Evolutionary conservation across 2,888 invertebrate genomes (phyloP).

Genomic region (Aphidoletes aphidimyza): DNA sequence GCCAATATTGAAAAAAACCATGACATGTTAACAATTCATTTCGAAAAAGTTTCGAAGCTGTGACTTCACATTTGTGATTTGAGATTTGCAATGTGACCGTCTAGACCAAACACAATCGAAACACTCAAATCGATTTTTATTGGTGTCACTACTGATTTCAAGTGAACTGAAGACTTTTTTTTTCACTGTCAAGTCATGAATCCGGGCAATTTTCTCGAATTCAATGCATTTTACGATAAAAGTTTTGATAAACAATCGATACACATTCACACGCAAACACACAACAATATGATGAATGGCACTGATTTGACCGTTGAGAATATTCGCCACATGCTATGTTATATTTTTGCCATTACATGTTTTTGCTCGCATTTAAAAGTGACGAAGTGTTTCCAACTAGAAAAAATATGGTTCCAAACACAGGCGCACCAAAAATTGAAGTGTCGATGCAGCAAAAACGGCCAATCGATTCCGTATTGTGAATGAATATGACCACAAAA

Average conservation of each 20-base stretch:
- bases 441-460: neutral
- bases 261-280: neutral
- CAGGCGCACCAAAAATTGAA: neutral
- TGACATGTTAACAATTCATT: too few relatives aligned
- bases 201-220: neutral
- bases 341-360: neutral
- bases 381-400: neutral
- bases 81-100: neutral
- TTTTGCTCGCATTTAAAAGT: neutral
- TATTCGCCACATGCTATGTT: neutral
- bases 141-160: neutral
- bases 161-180: neutral
- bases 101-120: neutral
- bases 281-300: conserved; percentile 19
- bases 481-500: neutral
- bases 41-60: too few relatives aligned
- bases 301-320: conserved; percentile 21
- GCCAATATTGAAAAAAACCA: too few relatives aligned
- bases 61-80: too few relatives aligned
- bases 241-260: too few relatives aligned
- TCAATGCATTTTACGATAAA: neutral
- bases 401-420: neutral
- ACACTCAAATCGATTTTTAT: conserved; percentile 18
- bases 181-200: neutral
- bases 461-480: neutral